phyloP scores from a whole-genome alignment of 2,797 vertebrate genomes.

The Mormyrus hasselquistii region DNA sequence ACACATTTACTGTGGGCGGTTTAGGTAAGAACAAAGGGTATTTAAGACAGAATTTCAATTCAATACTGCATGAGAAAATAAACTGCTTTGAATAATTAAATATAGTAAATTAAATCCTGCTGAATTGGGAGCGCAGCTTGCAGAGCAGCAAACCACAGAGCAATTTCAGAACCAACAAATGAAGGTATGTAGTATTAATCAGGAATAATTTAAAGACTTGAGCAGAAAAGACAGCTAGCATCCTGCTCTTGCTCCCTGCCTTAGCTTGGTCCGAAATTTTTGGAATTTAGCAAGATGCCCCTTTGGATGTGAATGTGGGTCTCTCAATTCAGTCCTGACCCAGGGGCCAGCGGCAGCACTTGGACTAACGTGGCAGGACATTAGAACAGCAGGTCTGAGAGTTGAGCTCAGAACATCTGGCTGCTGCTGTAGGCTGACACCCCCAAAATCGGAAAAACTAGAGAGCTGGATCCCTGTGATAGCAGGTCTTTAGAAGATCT shows the following conservation, averaged over 20 bases:
- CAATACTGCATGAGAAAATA: neutral
- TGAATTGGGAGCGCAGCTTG: constrained; percentile 19
- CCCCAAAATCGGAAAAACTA: neutral
- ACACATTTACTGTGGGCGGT: constrained; percentile 23
- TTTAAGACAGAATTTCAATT: neutral
- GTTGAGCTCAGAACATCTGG: constrained; percentile 48
- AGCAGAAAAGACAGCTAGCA: constrained; percentile 3
- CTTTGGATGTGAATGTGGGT: neutral
- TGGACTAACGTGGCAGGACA: neutral
- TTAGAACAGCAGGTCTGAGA: constrained; percentile 16
- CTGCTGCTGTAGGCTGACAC: constrained; percentile 22
- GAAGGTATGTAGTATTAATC: constrained; percentile 22
- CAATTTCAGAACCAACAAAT: constrained; percentile 12
- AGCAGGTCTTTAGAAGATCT: constrained; percentile 7
- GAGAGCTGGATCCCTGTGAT: neutral
- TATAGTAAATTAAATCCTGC: constrained; percentile 2
- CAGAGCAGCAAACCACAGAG: constrained; percentile 20
- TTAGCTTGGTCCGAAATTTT: neutral
- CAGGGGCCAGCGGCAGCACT: neutral
- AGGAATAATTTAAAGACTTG: constrained; percentile 7
- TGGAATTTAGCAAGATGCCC: neutral
- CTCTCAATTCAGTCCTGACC: neutral
- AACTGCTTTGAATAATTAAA: constrained; percentile 20
- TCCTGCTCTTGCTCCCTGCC: neutral
- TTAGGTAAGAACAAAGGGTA: neutral